Percentiles rank a stretch among this genome's conserved stretches.
These are phyloP conservation scores for Spicauda simplicius DNA, from an alignment of 2,888 invertebrate species.

Conservation along the genomic window DNA sequence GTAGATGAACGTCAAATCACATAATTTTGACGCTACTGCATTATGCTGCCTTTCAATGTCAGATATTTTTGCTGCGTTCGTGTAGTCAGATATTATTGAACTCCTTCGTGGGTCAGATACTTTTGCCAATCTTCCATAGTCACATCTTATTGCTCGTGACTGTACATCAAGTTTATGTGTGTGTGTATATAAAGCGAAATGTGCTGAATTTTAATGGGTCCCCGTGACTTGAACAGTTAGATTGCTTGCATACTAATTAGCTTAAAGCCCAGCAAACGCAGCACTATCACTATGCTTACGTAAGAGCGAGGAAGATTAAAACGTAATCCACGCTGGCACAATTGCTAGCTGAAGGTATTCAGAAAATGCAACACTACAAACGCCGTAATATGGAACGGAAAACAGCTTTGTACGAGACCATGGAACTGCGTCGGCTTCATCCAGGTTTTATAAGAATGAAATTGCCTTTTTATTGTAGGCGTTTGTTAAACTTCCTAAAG, in stretches of 20 bases:
- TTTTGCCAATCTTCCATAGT: no score
- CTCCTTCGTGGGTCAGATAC: no score
- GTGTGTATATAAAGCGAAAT: conserved; percentile 4
- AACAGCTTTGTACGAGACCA: conserved; percentile 6
- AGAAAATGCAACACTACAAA: conserved; percentile 16
- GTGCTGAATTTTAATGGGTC: conserved; percentile 28
- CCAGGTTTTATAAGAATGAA: conserved; percentile 15
- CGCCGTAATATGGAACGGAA: conserved; percentile 8
- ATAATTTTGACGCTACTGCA: no score
- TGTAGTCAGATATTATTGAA: no score
- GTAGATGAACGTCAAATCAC: no score
- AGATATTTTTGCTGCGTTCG: no score
- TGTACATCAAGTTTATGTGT: not conserved
- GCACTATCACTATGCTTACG: conserved; percentile 9
- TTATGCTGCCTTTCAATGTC: no score
- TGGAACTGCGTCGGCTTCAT: conserved; percentile 10
- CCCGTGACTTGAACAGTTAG: conserved; percentile 22
- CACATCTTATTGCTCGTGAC: no score
- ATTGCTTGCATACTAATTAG: conserved; percentile 33
- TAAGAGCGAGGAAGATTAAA: conserved; percentile 26
- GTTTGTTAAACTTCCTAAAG: conserved; percentile 2
- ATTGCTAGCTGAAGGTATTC: conserved; percentile 16
- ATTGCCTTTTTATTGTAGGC: conserved; percentile 18
- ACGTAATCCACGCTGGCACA: conserved; percentile 19
- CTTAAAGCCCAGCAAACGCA: conserved; percentile 10